Percentiles rank a stretch among this genome's conserved stretches.
Evolutionary conservation across 2,113 vertebrate species (phyloP).

Genomic region (Bambusicola thoracicus): DNA sequence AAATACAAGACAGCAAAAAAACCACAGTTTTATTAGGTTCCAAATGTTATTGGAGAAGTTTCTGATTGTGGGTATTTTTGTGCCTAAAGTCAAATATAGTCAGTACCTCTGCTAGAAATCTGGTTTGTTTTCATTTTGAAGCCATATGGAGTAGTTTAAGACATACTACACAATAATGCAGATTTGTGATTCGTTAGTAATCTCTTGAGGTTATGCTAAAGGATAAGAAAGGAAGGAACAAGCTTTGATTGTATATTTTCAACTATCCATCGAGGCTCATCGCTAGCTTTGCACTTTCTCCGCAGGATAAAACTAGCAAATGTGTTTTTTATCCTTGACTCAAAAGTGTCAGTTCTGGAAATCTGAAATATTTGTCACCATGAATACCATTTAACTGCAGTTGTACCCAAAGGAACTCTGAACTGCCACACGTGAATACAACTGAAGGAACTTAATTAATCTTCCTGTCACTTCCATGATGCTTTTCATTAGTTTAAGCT

Average conservation of each 20-base stretch:
- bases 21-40: conserved; percentile 2
- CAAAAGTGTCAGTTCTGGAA: conserved; percentile 86
- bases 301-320: conserved; percentile 71
- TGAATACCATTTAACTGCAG: conserved; percentile 87
- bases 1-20: not conserved
- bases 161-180: conserved; percentile 11
- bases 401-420: conserved; percentile 84
- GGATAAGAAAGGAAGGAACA: not conserved
- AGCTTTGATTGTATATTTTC: not conserved
- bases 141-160: conserved; percentile 56
- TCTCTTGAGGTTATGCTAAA: conserved; percentile 32
- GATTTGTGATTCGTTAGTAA: conserved; percentile 45
- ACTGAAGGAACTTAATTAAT: conserved; percentile 94
- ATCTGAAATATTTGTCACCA: conserved; percentile 91
- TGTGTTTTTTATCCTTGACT: conserved; percentile 94
- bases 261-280: conserved; percentile 38
- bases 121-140: conserved; percentile 61
- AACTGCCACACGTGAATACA: conserved; percentile 75
- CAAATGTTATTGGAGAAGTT: conserved; percentile 55
- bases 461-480: conserved; percentile 93
- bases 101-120: not conserved
- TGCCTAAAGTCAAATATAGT: conserved; percentile 57
- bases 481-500: conserved; percentile 92
- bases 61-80: conserved; percentile 49
- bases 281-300: conserved; percentile 51